Base-by-base conservation (phyloP, 2,888 invertebrate species). In the Biston betularia region DNA sequence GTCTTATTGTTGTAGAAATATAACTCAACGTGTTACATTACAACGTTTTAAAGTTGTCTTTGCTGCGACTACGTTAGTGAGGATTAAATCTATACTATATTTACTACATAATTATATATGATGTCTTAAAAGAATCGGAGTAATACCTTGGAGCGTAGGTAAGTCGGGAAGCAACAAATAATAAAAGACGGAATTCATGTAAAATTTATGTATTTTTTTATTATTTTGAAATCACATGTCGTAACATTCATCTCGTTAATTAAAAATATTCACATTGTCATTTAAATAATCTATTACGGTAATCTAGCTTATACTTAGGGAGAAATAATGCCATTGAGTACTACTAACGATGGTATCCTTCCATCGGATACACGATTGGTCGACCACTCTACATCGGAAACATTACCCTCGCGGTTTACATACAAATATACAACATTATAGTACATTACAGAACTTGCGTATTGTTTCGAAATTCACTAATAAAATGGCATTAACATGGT, bases 231-330 rank as follows among this genome's bases (percentile, higher is more conserved):
- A 94, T 94, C 92, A 94, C 93, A 94, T 93, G 91, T 93, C 89
- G 90, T 93, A 94, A 93, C 95, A 95, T 95, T 95, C 94, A 95
- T 95, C 93, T 95, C 94, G 92, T 91, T 86, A 94, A 94, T 94
- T 95, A 95, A 94, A 94, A 94, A 95, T 95, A 95, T 95, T 95
- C 94, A 95, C 95, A 95, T 94, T 95, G 93, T 94, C 94, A 94
- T 94, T 94, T 92, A 92, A 93, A 94, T 94, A 94, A 93, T 94
- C 94, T 94, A 94, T 94, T 93, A 92, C 92, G 90, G 94, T 93
- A 91, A 87, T 91, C 94, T 94, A 94, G 94, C 92, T 92, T 93
- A 93, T 71, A 89, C 76, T 89, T 90, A 14, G 92, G 78, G 89
- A 92, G 92, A 93, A 92, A 91, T 92, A 93, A 93, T 93, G 92